These are phyloP conservation scores for Tetramorium bicarinatum DNA, from an alignment of 2,888 invertebrate genomes.

Conservation along the genomic window DNA sequence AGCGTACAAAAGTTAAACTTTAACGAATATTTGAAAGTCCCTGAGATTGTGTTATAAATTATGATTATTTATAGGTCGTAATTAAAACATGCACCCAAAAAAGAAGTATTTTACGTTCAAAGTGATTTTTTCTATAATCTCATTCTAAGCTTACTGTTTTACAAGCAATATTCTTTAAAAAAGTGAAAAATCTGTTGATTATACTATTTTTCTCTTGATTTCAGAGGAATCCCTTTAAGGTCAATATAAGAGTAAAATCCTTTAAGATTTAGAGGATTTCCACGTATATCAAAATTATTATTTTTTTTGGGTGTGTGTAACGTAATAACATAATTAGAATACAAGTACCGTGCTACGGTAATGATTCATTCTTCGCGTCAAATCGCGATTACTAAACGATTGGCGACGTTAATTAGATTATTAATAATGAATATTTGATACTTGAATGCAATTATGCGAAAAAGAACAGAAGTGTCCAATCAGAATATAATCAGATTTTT, in stretches of 20 bases:
- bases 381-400: constrained; percentile 17
- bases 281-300: too few species aligned
- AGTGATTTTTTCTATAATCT: too few species aligned
- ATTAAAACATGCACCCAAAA: not conserved
- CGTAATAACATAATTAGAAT: constrained; percentile 10
- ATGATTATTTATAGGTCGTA: not conserved
- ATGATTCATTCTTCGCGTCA: constrained; percentile 1
- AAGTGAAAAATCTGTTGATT: too few species aligned
- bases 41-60: constrained; percentile 9
- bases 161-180: too few species aligned
- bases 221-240: too few species aligned
- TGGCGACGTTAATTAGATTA: not conserved
- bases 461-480: not conserved
- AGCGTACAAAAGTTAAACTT: not conserved
- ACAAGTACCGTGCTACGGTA: not conserved
- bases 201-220: too few species aligned
- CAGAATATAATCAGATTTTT: constrained; percentile 1
- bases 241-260: too few species aligned
- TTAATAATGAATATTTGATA: constrained; percentile 21
- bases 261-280: too few species aligned
- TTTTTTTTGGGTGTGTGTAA: too few species aligned
- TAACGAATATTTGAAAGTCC: constrained; percentile 4
- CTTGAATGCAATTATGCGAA: not conserved
- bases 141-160: too few species aligned
- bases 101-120: too few species aligned